phyloP scores from a whole-genome alignment of 1,140 invertebrate genomes.

The Aricia agestis region DNA sequence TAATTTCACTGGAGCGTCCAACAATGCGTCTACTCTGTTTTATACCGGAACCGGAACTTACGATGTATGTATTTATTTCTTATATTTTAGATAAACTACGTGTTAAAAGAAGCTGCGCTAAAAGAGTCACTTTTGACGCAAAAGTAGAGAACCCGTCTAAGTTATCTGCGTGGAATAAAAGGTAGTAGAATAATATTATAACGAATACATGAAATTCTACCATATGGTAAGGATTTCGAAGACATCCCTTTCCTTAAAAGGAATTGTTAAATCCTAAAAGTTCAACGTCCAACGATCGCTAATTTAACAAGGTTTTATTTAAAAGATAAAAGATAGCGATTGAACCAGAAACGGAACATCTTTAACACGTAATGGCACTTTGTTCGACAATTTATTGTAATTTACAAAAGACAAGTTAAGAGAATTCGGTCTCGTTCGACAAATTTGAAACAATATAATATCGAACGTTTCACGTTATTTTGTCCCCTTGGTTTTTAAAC shows the following conservation, averaged over 20 bases:
- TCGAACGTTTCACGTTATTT: not conserved
- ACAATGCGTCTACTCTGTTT: no score
- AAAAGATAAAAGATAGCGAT: not conserved
- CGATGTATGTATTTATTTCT: no score
- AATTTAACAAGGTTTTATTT: not conserved
- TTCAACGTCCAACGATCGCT: not conserved
- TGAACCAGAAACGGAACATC: not conserved
- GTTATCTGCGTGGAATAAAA: no score
- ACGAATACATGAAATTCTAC: no score
- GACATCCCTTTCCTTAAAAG: not conserved
- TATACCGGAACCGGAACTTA: no score
- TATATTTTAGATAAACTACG: no score
- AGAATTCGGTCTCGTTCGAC: conserved; percentile 3
- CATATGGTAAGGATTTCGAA: not conserved
- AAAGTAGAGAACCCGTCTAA: no score
- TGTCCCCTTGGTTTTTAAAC: not conserved
- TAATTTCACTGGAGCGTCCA: no score
- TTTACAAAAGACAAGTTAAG: conserved; percentile 28
- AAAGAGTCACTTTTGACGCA: no score
- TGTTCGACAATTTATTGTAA: conserved; percentile 21
- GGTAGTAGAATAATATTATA: no score
- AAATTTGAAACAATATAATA: not conserved
- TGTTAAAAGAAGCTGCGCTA: no score
- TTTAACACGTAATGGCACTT: conserved; percentile 20
- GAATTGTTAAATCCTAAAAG: not conserved